These are phyloP conservation scores for Eupithecia exiguata DNA, from an alignment of 2,888 invertebrate genomes.

Conservation along the genomic window DNA sequence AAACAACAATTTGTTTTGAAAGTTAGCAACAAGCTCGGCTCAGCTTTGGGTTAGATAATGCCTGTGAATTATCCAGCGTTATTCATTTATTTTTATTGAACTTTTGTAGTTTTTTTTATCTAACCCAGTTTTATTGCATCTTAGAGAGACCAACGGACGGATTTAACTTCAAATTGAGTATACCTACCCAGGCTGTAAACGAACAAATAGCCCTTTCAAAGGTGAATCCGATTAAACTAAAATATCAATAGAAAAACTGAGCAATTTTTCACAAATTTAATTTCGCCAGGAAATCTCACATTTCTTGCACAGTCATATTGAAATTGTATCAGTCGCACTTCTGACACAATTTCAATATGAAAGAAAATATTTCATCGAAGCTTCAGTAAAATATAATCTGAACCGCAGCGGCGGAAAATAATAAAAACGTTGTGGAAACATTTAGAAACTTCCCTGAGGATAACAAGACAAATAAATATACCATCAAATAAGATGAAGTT, in stretches of 20 bases:
- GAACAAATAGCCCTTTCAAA: not conserved
- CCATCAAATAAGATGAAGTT: not conserved
- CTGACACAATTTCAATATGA: conserved; percentile 29
- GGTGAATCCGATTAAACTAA: not conserved
- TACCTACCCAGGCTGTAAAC: too few relatives aligned
- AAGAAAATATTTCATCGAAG: conserved; percentile 29
- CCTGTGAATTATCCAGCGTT: too few relatives aligned
- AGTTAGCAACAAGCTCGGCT: too few relatives aligned
- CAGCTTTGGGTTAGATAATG: too few relatives aligned
- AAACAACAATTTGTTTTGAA: too few relatives aligned
- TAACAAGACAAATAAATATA: not conserved
- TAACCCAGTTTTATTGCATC: not conserved
- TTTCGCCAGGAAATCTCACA: conserved; percentile 1
- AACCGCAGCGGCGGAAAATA: not conserved
- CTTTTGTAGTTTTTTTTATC: too few relatives aligned
- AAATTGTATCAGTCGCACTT: conserved; percentile 11
- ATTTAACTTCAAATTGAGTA: not conserved
- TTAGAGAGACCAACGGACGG: not conserved
- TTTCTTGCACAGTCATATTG: conserved; percentile 2
- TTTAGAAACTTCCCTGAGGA: not conserved
- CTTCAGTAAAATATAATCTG: conserved; percentile 13
- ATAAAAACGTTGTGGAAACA: not conserved
- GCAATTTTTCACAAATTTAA: not conserved
- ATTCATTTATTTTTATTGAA: too few relatives aligned
- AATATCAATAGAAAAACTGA: not conserved